A percentile compares a stretch with the other conserved stretches of the same genome.
Evolutionary conservation across 2,888 invertebrate genomes (phyloP).

Genomic region (Melanostoma mellinum): DNA sequence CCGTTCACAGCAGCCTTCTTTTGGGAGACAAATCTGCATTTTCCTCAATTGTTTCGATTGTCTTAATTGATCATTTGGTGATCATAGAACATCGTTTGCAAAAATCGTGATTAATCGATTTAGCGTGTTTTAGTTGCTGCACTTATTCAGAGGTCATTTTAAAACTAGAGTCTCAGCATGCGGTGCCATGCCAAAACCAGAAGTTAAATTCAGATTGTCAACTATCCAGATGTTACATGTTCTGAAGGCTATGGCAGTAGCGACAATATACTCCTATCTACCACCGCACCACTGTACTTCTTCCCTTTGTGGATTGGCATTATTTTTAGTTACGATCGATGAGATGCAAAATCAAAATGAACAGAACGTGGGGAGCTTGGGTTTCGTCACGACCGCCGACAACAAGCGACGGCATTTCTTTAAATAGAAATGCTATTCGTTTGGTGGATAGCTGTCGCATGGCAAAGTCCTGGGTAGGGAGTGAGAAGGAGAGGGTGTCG

Average conservation of each 20-base stretch:
- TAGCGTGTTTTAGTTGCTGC: conserved; percentile 13
- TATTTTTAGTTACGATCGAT: conserved; percentile 68
- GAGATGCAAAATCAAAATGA: conserved; percentile 66
- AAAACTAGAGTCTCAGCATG: conserved; percentile 7
- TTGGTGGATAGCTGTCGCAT: conserved; percentile 27
- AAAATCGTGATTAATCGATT: conserved; percentile 68
- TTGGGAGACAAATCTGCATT: conserved; percentile 19
- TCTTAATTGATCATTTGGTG: conserved; percentile 64
- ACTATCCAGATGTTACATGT: conserved; percentile 63
- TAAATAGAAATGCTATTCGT: conserved; percentile 54
- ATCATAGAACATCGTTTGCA: conserved; percentile 59
- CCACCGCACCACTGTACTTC: neutral
- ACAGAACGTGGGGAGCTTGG: conserved; percentile 44
- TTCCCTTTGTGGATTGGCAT: conserved; percentile 12
- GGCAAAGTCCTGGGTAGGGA: neutral
- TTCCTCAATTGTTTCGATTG: conserved; percentile 44
- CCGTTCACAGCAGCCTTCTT: neutral
- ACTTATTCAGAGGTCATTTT: conserved; percentile 46
- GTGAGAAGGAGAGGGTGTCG: neutral
- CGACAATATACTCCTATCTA: neutral
- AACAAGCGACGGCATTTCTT: conserved; percentile 46
- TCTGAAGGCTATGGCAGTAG: conserved; percentile 27
- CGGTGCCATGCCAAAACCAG: conserved; percentile 56
- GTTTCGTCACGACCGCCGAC: conserved; percentile 67
- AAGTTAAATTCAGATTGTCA: conserved; percentile 68